Conservation (phyloP, 2,113 vertebrate genomes). For the Felis catus region F.catus_Fca126_mat1.0 CM031414.1:134243501-134244000, state of each 20-base stretch:
- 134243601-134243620: not conserved
- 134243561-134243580: not conserved
- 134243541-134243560: not conserved
- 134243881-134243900: not conserved
- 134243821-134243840: not conserved
- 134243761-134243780: not conserved
- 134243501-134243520: not conserved
- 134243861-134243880: not conserved
- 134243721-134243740: not conserved
- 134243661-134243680: not conserved
- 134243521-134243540: fast-evolving
- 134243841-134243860: not conserved
- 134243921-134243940: not conserved
- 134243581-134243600: not conserved
- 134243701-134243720: not conserved
- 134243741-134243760: fast-evolving
- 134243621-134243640: not conserved
- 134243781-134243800: fast-evolving
- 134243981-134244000: not conserved
- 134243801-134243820: not conserved
- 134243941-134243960: not conserved
- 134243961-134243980: not conserved
- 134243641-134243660: fast-evolving
- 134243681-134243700: fast-evolving
- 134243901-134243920: not conserved